A percentile compares a stretch with the other conserved stretches of the same genome.
Conservation (phyloP, 2,888 invertebrate genomes). For the Phaedon cochleariae region DNA sequence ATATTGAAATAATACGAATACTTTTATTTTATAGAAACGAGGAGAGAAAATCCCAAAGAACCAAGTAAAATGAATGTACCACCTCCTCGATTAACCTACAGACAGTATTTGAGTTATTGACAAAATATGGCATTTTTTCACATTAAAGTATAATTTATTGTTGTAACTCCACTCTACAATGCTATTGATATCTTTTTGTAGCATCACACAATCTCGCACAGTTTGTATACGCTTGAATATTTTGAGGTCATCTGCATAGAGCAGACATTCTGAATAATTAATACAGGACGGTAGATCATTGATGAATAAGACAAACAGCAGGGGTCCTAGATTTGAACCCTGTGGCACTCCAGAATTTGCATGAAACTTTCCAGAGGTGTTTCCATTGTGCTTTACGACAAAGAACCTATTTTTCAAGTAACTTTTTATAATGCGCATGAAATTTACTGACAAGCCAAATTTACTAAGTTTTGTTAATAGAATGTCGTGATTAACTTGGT, state of each 20-base stretch:
- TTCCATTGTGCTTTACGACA: slow-evolving; percentile 5
- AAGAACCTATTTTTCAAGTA: slow-evolving; percentile 6
- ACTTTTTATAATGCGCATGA: not conserved
- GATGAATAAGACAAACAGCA: slow-evolving; percentile 9
- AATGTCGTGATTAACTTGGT: not conserved
- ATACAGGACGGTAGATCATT: not conserved
- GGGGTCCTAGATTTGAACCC: slow-evolving; percentile 12
- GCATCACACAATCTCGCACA: not conserved
- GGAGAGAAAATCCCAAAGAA: no score
- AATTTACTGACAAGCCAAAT: not conserved
- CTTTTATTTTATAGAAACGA: no score
- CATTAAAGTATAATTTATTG: not conserved
- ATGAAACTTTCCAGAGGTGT: not conserved
- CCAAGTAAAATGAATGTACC: no score
- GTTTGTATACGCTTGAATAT: slow-evolving; percentile 1
- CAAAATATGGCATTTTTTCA: not conserved
- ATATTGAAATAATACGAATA: no score
- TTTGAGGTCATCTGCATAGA: not conserved
- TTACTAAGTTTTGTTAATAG: not conserved
- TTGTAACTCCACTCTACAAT: not conserved
- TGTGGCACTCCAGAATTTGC: slow-evolving; percentile 1
- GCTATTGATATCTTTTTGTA: not conserved
- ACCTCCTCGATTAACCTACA: no score
- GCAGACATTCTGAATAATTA: not conserved
- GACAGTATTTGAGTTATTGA: no score